phyloP scores from a whole-genome alignment of 2,797 vertebrate genomes.

The Limosa lapponica region DNA sequence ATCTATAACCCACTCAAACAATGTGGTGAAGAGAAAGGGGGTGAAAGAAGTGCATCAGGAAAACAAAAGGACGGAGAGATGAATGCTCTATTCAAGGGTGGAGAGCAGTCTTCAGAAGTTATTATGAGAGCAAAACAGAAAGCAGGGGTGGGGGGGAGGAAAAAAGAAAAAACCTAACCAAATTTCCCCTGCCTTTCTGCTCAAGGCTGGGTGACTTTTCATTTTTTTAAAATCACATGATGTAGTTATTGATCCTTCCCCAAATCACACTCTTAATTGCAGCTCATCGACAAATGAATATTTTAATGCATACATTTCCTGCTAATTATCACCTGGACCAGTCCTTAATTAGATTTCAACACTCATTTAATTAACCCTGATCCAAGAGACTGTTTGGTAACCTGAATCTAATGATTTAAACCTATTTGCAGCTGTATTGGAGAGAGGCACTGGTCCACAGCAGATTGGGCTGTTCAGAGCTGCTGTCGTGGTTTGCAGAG shows the following conservation, averaged over 20 bases:
- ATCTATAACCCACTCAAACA: slow-evolving; percentile 52
- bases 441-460: background rate
- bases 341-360: slow-evolving; percentile 77
- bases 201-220: slow-evolving; percentile 11
- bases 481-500: background rate
- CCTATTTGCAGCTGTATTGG: slow-evolving; percentile 44
- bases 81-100: slow-evolving; percentile 1
- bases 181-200: slow-evolving; percentile 6
- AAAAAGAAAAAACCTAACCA: background rate
- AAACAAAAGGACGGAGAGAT: slow-evolving; percentile 41
- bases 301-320: slow-evolving; percentile 80
- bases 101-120: background rate
- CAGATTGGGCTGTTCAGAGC: background rate
- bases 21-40: background rate
- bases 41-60: slow-evolving; percentile 47
- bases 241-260: slow-evolving; percentile 73
- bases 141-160: rapidly evolving
- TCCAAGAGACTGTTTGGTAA: slow-evolving; percentile 68
- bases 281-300: slow-evolving; percentile 77
- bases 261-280: slow-evolving; percentile 76
- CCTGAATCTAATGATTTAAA: slow-evolving; percentile 67
- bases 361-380: slow-evolving; percentile 78
- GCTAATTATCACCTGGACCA: slow-evolving; percentile 72
- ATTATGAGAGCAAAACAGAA: background rate
- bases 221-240: slow-evolving; percentile 41